Percentiles rank a stretch among this genome's conserved stretches.
phyloP scores from a whole-genome alignment of 2,888 invertebrate species.

The Ennomos quercinarius region DNA sequence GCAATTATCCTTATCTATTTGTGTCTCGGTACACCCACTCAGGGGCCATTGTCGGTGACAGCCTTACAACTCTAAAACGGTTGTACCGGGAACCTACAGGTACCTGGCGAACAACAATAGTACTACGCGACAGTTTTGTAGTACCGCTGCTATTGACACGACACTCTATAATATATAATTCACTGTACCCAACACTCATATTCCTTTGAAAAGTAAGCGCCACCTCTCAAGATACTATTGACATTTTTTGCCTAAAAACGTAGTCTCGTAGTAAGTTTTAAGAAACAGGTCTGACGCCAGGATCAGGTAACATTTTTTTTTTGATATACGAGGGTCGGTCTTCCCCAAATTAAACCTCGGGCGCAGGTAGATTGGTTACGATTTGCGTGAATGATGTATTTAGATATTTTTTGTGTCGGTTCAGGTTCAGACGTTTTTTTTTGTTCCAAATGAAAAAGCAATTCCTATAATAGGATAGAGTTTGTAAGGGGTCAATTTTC shows the following conservation, averaged over 20 bases:
- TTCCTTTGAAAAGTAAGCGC: slow-evolving; percentile 72
- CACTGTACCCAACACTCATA: slow-evolving; percentile 46
- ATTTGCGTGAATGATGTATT: slow-evolving; percentile 44
- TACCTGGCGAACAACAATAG: slow-evolving; percentile 18
- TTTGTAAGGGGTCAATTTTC: too few species aligned
- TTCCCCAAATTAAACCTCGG: slow-evolving; percentile 59
- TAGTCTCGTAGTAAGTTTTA: slow-evolving; percentile 73
- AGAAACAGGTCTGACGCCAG: slow-evolving; percentile 58
- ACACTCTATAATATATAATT: slow-evolving; percentile 58
- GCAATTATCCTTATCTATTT: slow-evolving; percentile 50
- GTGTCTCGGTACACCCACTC: slow-evolving; percentile 56
- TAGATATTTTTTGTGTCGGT: background rate
- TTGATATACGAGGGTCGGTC: slow-evolving; percentile 53
- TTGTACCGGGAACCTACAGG: slow-evolving; percentile 32
- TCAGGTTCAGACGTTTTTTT: background rate
- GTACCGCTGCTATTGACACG: slow-evolving; percentile 48
- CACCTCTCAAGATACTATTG: slow-evolving; percentile 63
- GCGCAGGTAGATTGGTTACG: slow-evolving; percentile 47
- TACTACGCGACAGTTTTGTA: slow-evolving; percentile 42
- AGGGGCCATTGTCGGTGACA: slow-evolving; percentile 49
- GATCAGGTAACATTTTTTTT: slow-evolving; percentile 69
- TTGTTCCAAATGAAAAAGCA: background rate
- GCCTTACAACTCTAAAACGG: too few species aligned
- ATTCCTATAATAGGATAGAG: too few species aligned
- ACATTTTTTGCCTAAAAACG: slow-evolving; percentile 57